Evolutionary conservation across 2,113 vertebrate species (phyloP).

Genomic region (Athene cunicularia): DNA sequence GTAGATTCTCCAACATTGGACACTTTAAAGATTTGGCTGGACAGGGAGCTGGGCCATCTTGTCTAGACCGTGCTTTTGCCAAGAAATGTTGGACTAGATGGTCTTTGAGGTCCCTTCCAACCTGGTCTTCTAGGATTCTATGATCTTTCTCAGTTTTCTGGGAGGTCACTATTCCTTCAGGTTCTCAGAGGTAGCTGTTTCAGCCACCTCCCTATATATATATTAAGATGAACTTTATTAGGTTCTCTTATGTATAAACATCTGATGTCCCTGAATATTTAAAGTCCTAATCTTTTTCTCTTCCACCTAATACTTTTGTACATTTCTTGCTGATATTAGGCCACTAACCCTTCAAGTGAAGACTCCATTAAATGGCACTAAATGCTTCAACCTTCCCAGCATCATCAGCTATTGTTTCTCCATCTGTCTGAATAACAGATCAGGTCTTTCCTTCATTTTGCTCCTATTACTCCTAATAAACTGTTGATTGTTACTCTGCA

Average conservation of each 20-base stretch:
- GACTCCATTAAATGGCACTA: neutral
- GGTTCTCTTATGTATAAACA: neutral
- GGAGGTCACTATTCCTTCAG: neutral
- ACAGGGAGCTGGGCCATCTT: neutral
- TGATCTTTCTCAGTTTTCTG: neutral
- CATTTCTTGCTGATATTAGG: neutral
- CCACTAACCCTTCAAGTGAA: neutral
- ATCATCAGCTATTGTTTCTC: neutral
- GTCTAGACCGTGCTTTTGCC: neutral
- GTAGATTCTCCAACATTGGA: neutral
- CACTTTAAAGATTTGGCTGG: neutral
- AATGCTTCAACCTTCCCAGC: neutral
- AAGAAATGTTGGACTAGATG: neutral
- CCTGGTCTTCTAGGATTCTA: neutral
- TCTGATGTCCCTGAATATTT: neutral
- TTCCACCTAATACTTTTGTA: neutral
- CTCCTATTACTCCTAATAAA: neutral
- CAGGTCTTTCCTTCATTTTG: neutral
- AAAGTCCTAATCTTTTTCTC: neutral
- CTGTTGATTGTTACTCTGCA: neutral
- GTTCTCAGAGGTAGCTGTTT: neutral
- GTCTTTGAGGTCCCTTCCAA: neutral
- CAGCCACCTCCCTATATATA: neutral
- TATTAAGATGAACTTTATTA: neutral
- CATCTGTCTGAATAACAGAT: neutral